Conservation (phyloP, 2,797 vertebrate species). For the Syndactyla subalaris region DNA sequence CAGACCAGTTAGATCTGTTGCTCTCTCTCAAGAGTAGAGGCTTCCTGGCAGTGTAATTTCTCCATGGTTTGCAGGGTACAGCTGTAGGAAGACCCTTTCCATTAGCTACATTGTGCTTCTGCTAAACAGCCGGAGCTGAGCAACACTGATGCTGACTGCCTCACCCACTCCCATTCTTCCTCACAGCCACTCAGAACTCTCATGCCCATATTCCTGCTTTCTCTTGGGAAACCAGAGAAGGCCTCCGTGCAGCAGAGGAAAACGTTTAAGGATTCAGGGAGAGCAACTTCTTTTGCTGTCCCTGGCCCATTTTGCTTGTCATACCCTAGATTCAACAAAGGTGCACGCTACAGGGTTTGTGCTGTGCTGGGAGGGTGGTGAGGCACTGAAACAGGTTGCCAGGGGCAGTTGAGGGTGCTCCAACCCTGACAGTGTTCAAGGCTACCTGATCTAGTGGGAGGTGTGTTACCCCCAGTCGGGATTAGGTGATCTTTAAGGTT, state of each 20-base stretch:
- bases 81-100: not conserved
- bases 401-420: not conserved
- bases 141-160: not conserved
- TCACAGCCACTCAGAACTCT: not conserved
- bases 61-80: not conserved
- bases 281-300: not conserved
- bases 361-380: not conserved
- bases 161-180: not conserved
- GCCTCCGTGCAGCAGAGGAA: not conserved
- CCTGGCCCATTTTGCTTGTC: not conserved
- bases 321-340: not conserved
- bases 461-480: not conserved
- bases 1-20: slow-evolving; percentile 42
- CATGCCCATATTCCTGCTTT: not conserved
- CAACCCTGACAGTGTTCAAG: not conserved
- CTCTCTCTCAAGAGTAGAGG: not conserved
- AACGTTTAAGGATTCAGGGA: not conserved
- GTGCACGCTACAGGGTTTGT: not conserved
- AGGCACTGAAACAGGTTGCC: not conserved
- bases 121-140: not conserved
- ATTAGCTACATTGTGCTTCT: not conserved
- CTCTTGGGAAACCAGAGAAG: not conserved
- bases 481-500: not conserved
- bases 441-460: not conserved
- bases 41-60: not conserved